These are phyloP conservation scores for Connochaetes taurinus DNA, from an alignment of 2,113 vertebrate species.

Conservation along the genomic window DNA sequence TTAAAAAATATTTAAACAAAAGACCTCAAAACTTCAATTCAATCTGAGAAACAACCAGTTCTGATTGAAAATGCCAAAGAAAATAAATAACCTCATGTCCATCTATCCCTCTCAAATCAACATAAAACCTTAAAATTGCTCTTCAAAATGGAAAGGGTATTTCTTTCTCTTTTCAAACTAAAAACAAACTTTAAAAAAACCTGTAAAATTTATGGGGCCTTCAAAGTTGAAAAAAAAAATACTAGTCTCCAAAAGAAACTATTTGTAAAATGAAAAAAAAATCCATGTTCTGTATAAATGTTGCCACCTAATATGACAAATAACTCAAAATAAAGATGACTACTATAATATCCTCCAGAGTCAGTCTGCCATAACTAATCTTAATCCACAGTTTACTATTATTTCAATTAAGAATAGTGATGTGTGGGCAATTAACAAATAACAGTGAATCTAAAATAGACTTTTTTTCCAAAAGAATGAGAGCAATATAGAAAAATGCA, in stretches of 20 bases:
- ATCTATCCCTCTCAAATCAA: background rate
- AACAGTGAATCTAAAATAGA: background rate
- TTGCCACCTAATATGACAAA: background rate
- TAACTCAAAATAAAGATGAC: background rate
- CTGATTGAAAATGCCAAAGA: constrained; percentile 6
- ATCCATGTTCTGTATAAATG: background rate
- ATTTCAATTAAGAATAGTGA: background rate
- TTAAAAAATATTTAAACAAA: background rate
- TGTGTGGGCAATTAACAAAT: background rate
- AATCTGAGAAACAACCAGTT: background rate
- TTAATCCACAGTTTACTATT: background rate
- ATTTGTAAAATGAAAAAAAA: constrained; percentile 2
- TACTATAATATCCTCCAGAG: background rate
- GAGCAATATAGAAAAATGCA: background rate
- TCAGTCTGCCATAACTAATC: background rate
- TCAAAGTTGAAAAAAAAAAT: background rate
- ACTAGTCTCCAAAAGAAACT: background rate
- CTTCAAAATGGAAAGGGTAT: background rate
- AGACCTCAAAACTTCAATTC: background rate
- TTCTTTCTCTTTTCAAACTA: background rate
- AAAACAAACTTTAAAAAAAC: background rate
- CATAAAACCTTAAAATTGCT: constrained; percentile 17
- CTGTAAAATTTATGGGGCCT: background rate
- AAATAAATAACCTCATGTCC: constrained; percentile 11
- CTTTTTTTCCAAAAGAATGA: background rate